Evolutionary conservation across 2,113 vertebrate species (phyloP).

Genomic region (Laticauda colubrina): DNA sequence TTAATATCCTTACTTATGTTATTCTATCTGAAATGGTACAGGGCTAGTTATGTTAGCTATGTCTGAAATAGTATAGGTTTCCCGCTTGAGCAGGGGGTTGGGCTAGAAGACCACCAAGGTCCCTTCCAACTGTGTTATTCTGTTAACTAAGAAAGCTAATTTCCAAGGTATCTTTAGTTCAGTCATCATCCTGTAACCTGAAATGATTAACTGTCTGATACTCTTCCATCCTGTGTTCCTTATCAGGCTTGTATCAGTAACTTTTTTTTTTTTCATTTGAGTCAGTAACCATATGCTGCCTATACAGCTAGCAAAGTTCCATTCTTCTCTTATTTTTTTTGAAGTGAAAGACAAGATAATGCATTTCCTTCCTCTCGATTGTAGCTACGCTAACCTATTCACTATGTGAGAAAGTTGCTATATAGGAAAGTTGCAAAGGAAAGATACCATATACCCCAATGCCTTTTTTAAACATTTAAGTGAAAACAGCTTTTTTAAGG

Average conservation of each 20-base stretch:
- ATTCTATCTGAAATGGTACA: background rate
- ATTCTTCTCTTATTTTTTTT: background rate
- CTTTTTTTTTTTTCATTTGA: background rate
- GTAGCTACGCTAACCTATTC: slow-evolving; percentile 17
- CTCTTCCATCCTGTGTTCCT: background rate
- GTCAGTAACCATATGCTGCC: background rate
- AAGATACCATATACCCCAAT: background rate
- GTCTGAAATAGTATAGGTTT: background rate
- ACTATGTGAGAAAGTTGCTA: background rate
- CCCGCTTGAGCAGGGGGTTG: background rate
- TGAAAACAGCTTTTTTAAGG: background rate
- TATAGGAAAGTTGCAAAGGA: background rate
- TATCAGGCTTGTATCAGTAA: background rate
- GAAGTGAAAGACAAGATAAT: background rate
- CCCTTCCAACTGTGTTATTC: background rate
- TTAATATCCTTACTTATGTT: background rate
- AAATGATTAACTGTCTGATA: background rate
- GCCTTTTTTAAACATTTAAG: background rate
- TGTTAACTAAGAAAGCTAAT: background rate
- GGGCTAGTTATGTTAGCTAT: background rate
- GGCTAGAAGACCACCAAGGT: background rate
- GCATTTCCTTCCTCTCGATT: slow-evolving; percentile 18
- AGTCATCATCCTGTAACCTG: background rate
- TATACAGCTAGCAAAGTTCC: background rate
- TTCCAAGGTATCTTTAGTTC: background rate